These are phyloP conservation scores for Machaerirhynchus nigripectus DNA, from an alignment of 2,113 vertebrate genomes.

Conservation along the genomic window DNA sequence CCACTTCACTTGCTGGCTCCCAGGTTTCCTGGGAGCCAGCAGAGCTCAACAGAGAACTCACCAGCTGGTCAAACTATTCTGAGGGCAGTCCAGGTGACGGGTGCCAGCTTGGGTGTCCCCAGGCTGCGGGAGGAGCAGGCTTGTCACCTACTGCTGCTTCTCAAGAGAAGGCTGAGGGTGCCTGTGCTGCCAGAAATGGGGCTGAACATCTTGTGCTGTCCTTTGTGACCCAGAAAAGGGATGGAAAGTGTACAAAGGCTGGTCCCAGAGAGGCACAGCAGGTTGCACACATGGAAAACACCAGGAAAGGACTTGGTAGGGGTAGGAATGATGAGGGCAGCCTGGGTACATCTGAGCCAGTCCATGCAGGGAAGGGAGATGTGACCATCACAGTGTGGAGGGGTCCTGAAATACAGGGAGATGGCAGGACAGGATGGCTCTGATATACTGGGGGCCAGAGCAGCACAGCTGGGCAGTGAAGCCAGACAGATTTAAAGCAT, in stretches of 20 bases:
- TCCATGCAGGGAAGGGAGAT: not conserved
- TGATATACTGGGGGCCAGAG: accelerated
- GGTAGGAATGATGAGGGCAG: not conserved
- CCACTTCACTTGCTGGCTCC: not conserved
- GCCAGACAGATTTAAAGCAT: not conserved
- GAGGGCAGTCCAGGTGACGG: not conserved
- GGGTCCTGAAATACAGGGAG: not conserved
- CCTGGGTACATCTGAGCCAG: not conserved
- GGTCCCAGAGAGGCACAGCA: not conserved
- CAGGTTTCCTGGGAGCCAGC: not conserved
- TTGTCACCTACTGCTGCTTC: not conserved
- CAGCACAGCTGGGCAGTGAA: not conserved
- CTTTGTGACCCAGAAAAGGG: not conserved
- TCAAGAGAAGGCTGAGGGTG: not conserved
- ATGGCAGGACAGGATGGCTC: not conserved
- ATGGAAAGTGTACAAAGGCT: not conserved
- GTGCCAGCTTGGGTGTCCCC: not conserved
- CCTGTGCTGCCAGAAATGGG: accelerated
- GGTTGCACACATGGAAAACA: not conserved
- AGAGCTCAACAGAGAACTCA: not conserved
- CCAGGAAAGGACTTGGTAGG: accelerated
- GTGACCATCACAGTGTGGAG: accelerated
- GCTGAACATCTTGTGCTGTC: not conserved
- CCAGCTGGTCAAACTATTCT: not conserved
- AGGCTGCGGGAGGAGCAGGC: not conserved